Evolutionary conservation across 2,888 invertebrate genomes (phyloP), one percentile per base, ranked within the genome.

Genomic region (Platynereis dumerilii): DNA sequence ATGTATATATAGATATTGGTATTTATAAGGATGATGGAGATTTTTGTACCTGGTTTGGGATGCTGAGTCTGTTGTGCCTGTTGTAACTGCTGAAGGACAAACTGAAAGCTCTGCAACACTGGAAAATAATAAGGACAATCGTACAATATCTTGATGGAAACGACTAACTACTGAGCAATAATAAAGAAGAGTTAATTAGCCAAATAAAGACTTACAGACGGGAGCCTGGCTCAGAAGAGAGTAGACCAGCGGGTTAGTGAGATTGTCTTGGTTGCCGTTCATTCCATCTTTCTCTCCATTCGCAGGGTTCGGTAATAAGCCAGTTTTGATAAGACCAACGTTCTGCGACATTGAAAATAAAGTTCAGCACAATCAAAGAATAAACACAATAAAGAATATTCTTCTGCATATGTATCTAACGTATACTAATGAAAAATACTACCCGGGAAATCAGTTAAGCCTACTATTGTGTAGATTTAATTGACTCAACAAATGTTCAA

Each of bases 81-180:
- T n/a, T 64, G 58, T 10, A 65, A 55, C 44, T 60, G 65, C 24
- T 60, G 55, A 12, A 65, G 27, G 22, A 65, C 48, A 20, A 45
- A 59, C 65, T 65, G 65, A 28, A 65, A 65, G 45, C 48, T 65
- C 29, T 54, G 60, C 55, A 65, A 48, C 56, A 65, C 65, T 65
- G 65, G 7, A 65, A 44, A 34, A 34, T 20, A 62, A 52, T 0
- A 28, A 22, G 29, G 29, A 60, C 7, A 48, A 48, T 48, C 12
- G 5, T 34, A 34, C 34, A 34, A 34, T 34, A 34, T 12, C 12
- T 34, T 34, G 34, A 34, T 34, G 34, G 5, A 12, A 12, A 34
- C 34, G 12, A 34, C 34, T 34, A 34, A 34, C 34, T 34, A 34
- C 34, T 34, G 34, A 34, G 12, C 34, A 34, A 34, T 5, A 34